These are phyloP conservation scores for Arnoldichthys spilopterus DNA, from an alignment of 2,797 vertebrate species.

Conservation along the genomic window DNA sequence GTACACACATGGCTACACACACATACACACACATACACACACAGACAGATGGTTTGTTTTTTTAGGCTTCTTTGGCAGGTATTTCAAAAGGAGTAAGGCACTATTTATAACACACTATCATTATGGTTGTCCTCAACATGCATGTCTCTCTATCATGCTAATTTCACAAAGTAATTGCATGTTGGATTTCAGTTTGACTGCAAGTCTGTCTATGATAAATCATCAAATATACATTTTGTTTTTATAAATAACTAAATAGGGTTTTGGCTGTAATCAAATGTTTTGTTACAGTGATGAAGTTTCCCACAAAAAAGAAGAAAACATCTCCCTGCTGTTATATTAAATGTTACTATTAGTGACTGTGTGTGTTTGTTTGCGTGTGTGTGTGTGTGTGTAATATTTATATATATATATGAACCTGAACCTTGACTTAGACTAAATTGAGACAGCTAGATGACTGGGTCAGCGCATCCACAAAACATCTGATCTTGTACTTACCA, in stretches of 20 bases:
- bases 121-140: slow-evolving; percentile 66
- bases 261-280: slow-evolving; percentile 27
- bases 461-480: too few relatives aligned
- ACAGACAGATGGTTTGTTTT: slow-evolving; percentile 38
- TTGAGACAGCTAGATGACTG: too few relatives aligned
- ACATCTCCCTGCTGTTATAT: neutral
- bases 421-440: too few relatives aligned
- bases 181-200: slow-evolving; percentile 60
- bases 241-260: slow-evolving; percentile 23
- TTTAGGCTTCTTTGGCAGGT: slow-evolving; percentile 40
- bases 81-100: slow-evolving; percentile 46
- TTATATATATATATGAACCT: too few relatives aligned
- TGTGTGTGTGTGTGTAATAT: too few relatives aligned
- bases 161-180: slow-evolving; percentile 70
- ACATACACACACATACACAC: slow-evolving; percentile 23
- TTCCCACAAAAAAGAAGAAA: neutral
- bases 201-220: slow-evolving; percentile 29
- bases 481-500: too few relatives aligned
- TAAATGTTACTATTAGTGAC: neutral
- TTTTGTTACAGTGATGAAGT: slow-evolving; percentile 1
- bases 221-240: slow-evolving; percentile 27
- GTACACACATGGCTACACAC: slow-evolving; percentile 7
- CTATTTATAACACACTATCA: slow-evolving; percentile 68
- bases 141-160: slow-evolving; percentile 66
- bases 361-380: too few relatives aligned